phyloP scores from a whole-genome alignment of 1,140 invertebrate species.

The Whitmania pigra region DNA sequence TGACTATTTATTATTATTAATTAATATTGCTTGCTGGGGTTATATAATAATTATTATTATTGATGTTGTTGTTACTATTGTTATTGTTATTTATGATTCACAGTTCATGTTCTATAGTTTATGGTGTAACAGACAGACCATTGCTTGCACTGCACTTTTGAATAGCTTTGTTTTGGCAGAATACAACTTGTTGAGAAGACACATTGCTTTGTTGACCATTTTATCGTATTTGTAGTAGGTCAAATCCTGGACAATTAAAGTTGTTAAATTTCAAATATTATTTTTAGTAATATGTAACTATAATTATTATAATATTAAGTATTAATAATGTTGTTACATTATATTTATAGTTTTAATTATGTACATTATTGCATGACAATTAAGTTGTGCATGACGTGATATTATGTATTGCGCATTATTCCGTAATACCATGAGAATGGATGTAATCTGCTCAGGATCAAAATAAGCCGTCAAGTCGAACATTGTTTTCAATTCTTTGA shows the following conservation, averaged over 20 bases:
- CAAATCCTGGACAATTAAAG: constrained; percentile 23
- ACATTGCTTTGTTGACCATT: constrained; percentile 25
- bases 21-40: too few species aligned
- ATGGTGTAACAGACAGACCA: constrained; percentile 26
- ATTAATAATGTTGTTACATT: too few species aligned
- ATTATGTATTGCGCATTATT: neutral
- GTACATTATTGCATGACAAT: too few species aligned
- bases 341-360: too few species aligned
- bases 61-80: neutral
- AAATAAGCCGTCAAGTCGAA: constrained; percentile 35
- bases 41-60: too few species aligned
- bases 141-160: constrained; percentile 35
- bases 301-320: too few species aligned
- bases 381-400: neutral
- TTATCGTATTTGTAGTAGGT: constrained; percentile 26
- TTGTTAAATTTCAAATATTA: too few species aligned
- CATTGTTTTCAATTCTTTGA: constrained; percentile 33
- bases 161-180: constrained; percentile 30
- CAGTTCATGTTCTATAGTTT: neutral
- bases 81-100: neutral
- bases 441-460: constrained; percentile 29
- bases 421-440: constrained; percentile 32
- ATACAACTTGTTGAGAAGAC: constrained; percentile 25
- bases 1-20: too few species aligned
- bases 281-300: too few species aligned